Evolutionary conservation across 2,797 vertebrate species (phyloP).

Genomic region (Crenichthys baileyi): DNA sequence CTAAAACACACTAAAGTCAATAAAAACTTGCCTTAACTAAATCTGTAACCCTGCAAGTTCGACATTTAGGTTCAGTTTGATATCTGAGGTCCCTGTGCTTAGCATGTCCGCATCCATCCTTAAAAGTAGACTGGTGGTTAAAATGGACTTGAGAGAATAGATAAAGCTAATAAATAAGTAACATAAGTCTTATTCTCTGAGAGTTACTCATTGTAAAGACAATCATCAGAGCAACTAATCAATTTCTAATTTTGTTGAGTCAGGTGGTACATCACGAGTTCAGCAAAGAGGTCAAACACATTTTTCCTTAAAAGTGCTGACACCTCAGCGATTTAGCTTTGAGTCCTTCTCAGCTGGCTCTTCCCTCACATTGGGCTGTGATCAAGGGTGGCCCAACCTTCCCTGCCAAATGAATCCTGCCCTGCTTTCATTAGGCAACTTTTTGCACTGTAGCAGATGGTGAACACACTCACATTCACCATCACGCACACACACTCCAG

Average conservation of each 20-base stretch:
- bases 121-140: neutral
- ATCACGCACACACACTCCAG: conserved; percentile 46
- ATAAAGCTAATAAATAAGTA: neutral
- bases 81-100: neutral
- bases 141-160: neutral
- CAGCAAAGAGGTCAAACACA: neutral
- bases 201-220: neutral
- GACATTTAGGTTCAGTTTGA: neutral
- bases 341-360: conserved; percentile 40
- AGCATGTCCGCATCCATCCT: neutral
- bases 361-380: conserved; percentile 39
- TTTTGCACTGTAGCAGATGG: conserved; percentile 74
- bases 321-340: conserved; percentile 32
- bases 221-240: neutral
- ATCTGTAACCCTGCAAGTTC: neutral
- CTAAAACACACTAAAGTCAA: neutral
- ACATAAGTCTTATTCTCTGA: neutral
- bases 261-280: neutral
- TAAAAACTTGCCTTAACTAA: neutral
- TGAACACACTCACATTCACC: conserved; percentile 26
- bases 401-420: conserved; percentile 60
- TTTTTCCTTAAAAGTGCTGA: conserved; percentile 22
- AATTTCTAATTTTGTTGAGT: conserved; percentile 4
- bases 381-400: conserved; percentile 62
- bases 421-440: conserved; percentile 67